Evolutionary conservation across 2,888 invertebrate genomes (phyloP).

Genomic region (Melanostoma mellinum): DNA sequence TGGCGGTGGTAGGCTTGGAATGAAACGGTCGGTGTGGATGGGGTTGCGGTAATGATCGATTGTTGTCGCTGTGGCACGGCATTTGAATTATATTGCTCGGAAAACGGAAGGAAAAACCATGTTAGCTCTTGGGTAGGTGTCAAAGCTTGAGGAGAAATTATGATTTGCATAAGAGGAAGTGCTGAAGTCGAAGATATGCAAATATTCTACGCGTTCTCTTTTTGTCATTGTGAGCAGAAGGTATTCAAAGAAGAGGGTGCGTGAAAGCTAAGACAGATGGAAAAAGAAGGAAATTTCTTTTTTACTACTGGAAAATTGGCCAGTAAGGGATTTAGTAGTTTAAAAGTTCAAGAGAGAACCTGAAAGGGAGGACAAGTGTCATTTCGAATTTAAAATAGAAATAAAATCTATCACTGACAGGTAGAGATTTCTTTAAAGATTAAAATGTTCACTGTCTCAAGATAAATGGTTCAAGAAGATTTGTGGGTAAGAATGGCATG

Average conservation of each 20-base stretch:
- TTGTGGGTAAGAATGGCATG: neutral
- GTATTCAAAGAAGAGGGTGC: conserved; percentile 20
- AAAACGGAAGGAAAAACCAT: conserved; percentile 58
- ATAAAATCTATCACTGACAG: conserved; percentile 16
- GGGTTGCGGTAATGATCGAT: conserved; percentile 39
- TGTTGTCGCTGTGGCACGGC: conserved; percentile 34
- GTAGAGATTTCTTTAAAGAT: neutral
- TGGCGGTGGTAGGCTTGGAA: neutral
- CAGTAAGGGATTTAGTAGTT: conserved; percentile 25
- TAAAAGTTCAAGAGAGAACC: conserved; percentile 6
- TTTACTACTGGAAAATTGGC: conserved; percentile 23
- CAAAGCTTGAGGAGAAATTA: conserved; percentile 36
- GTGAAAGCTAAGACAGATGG: conserved; percentile 17
- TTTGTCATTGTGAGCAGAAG: conserved; percentile 17
- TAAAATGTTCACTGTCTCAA: conserved; percentile 4
- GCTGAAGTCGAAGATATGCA: conserved; percentile 45
- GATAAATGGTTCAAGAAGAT: neutral
- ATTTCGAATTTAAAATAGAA: conserved; percentile 41
- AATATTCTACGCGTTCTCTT: conserved; percentile 35
- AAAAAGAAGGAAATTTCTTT: conserved; percentile 9
- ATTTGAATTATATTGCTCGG: conserved; percentile 48
- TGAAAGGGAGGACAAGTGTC: conserved; percentile 27
- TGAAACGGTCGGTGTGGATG: neutral
- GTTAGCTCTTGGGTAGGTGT: conserved; percentile 59
- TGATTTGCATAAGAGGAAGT: conserved; percentile 54